Conservation (phyloP, 2,797 vertebrate genomes). For the Micrastur ruficollis region DNA sequence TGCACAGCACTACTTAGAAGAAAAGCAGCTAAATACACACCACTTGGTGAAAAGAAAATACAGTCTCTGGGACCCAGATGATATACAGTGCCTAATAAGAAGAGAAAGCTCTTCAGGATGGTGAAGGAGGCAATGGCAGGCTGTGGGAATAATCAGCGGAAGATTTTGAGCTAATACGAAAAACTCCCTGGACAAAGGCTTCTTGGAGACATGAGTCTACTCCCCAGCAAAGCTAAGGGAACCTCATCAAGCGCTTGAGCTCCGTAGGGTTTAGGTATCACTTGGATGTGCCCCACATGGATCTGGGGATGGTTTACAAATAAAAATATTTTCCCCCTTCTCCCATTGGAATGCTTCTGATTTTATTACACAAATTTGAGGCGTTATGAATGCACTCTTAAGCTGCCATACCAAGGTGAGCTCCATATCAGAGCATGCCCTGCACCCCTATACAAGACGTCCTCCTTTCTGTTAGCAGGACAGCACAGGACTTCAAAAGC, state of each 20-base stretch:
- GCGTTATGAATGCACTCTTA: background rate
- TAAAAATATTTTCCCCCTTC: background rate
- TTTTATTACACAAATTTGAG: background rate
- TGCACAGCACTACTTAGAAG: background rate
- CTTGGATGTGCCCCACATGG: background rate
- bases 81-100: accelerated
- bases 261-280: background rate
- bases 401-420: background rate
- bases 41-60: background rate
- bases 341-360: background rate
- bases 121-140: background rate
- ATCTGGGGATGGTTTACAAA: background rate
- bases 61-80: background rate
- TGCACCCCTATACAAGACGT: background rate
- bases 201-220: background rate
- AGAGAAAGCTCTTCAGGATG: background rate
- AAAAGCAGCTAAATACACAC: background rate
- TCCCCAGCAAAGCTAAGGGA: background rate
- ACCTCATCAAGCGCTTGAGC: background rate
- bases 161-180: background rate
- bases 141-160: background rate
- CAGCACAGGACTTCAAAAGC: background rate
- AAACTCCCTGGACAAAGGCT: background rate
- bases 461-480: background rate
- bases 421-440: background rate